Conservation (phyloP, 2,113 vertebrate genomes). For the Clarias macrocephalus region DNA sequence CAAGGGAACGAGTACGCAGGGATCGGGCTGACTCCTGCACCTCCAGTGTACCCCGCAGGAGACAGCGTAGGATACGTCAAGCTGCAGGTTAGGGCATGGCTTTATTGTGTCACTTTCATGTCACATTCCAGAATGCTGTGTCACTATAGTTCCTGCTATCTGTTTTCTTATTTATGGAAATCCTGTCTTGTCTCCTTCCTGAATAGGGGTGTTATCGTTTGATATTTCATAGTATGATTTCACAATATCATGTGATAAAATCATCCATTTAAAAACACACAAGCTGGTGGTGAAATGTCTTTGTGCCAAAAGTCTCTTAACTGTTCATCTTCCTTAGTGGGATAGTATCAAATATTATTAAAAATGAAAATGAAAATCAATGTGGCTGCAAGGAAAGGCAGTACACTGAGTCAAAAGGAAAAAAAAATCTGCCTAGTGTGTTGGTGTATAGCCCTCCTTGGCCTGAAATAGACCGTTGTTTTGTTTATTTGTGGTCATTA, state of each 20-base stretch:
- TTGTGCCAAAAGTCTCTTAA: neutral
- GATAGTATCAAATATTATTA: neutral
- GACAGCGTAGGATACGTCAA: slow-evolving; percentile 79
- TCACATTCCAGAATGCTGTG: slow-evolving; percentile 1
- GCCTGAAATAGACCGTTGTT: neutral
- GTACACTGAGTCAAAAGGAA: neutral
- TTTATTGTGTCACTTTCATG: neutral
- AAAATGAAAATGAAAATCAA: neutral
- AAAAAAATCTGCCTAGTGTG: neutral
- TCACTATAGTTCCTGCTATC: neutral
- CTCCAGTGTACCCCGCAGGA: slow-evolving; percentile 62
- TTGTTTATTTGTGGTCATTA: neutral
- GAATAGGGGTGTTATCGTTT: neutral
- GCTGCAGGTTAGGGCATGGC: slow-evolving; percentile 67
- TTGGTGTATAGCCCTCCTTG: neutral
- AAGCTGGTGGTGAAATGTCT: neutral
- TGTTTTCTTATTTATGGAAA: neutral
- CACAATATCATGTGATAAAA: neutral
- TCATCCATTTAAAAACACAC: neutral
- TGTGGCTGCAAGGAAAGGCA: neutral
- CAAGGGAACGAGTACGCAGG: slow-evolving; percentile 84
- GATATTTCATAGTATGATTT: neutral
- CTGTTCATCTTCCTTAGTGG: neutral
- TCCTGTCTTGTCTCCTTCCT: neutral
- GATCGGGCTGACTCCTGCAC: slow-evolving; percentile 75